Conservation (phyloP, 2,797 vertebrate genomes). For the Sciurus vulgaris region DNA sequence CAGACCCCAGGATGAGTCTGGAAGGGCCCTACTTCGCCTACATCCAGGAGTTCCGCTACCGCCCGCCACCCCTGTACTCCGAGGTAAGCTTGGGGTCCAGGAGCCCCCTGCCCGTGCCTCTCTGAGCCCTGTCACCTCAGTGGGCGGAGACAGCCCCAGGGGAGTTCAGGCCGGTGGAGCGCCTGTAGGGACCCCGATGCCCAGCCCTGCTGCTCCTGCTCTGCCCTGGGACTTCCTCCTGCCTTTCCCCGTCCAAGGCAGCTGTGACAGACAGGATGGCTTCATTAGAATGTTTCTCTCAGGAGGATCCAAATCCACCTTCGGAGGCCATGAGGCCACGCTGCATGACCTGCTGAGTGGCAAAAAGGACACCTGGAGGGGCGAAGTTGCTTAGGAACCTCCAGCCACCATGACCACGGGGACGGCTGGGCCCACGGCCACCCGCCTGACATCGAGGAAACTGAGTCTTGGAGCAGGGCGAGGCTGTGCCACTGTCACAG, state of each 20-base stretch:
- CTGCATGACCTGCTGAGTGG: slow-evolving; percentile 96
- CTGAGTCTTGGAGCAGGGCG: background rate
- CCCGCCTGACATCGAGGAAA: background rate
- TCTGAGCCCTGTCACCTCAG: too few relatives aligned
- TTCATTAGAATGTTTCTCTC: background rate
- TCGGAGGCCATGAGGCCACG: slow-evolving; percentile 90
- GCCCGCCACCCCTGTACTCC: slow-evolving; percentile 95
- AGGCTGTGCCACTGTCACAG: accelerated
- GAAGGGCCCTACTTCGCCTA: slow-evolving; percentile 94
- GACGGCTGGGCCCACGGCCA: background rate
- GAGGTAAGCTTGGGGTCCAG: slow-evolving; percentile 90
- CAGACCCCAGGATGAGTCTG: slow-evolving; percentile 87
- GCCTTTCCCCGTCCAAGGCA: background rate
- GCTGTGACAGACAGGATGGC: too few relatives aligned
- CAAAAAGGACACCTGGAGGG: background rate
- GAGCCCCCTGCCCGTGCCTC: background rate
- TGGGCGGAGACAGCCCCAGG: too few relatives aligned
- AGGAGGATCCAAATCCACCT: slow-evolving; percentile 96
- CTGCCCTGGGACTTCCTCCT: accelerated
- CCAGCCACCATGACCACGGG: background rate
- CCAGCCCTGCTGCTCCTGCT: accelerated
- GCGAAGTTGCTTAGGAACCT: accelerated
- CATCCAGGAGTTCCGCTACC: slow-evolving; percentile 96
- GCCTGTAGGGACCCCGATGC: too few relatives aligned
- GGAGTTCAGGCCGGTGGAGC: too few relatives aligned